A percentile compares a stretch with the other conserved stretches of the same genome.
Conservation (phyloP, 2,113 vertebrate species). For the Anseranas semipalmata region DNA sequence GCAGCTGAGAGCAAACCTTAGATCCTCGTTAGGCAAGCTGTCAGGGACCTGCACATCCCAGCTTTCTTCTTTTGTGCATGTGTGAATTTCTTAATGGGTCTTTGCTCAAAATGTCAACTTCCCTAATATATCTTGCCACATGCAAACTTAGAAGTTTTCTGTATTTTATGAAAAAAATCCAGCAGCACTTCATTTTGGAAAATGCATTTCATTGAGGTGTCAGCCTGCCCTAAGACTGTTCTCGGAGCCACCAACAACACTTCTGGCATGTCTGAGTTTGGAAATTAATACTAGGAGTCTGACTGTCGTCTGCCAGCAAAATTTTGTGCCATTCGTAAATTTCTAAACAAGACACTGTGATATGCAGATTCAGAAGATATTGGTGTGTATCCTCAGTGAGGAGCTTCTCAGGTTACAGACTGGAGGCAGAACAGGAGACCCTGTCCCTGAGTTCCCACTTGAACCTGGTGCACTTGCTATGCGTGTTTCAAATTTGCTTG, state of each 20-base stretch:
- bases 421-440: not conserved
- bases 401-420: not conserved
- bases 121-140: not conserved
- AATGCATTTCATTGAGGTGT: not conserved
- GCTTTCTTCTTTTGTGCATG: not conserved
- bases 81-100: not conserved
- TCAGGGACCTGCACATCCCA: not conserved
- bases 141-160: fast-evolving
- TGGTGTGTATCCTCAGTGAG: not conserved
- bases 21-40: not conserved
- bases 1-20: not conserved
- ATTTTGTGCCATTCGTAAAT: too few species aligned
- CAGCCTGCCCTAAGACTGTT: not conserved
- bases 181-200: not conserved
- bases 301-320: not conserved
- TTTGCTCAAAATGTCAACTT: not conserved
- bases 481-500: not conserved
- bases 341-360: too few species aligned
- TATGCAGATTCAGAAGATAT: fast-evolving
- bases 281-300: not conserved
- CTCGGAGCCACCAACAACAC: not conserved
- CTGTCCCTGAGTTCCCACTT: not conserved
- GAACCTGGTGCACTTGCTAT: not conserved
- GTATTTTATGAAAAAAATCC: not conserved
- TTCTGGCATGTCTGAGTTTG: not conserved